A percentile compares a stretch with the other conserved stretches of the same genome.
phyloP scores from a whole-genome alignment of 1,140 invertebrate species.

The Macrobrachium rosenbergii region DNA sequence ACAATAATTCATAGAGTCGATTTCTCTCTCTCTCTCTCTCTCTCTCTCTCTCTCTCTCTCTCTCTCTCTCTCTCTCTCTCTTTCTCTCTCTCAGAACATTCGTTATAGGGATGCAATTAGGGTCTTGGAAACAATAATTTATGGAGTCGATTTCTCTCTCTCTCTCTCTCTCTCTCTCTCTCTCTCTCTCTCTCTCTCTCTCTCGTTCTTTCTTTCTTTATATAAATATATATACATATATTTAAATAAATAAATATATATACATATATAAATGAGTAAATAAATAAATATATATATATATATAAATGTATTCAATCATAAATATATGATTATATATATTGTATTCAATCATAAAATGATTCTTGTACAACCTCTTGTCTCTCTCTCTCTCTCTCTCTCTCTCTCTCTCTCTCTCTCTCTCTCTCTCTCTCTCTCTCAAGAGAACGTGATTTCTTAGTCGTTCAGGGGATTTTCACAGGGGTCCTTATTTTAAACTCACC shows the following conservation, averaged over 20 bases:
- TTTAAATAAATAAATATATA: too few species aligned
- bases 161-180: neutral
- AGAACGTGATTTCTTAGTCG: too few species aligned
- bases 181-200: neutral
- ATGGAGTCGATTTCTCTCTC: neutral
- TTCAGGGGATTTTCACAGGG: too few species aligned
- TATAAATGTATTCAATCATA: neutral
- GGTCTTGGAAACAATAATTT: too few species aligned
- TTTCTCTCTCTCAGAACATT: too few species aligned
- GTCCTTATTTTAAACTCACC: too few species aligned
- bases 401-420: constrained; percentile 26
- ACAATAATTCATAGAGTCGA: neutral
- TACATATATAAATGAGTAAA: too few species aligned
- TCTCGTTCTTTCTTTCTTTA: too few species aligned
- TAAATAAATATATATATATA: too few species aligned
- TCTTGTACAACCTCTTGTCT: neutral
- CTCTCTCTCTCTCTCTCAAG: constrained; percentile 19
- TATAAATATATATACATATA: too few species aligned
- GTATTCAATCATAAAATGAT: neutral
- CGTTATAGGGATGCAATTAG: too few species aligned
- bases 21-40: neutral
- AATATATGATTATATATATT: neutral
- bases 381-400: constrained; percentile 20
- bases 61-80: neutral
- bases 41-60: constrained; percentile 2